Conservation (phyloP, 1,140 invertebrate genomes). For the Brachystomella parvula region DNA sequence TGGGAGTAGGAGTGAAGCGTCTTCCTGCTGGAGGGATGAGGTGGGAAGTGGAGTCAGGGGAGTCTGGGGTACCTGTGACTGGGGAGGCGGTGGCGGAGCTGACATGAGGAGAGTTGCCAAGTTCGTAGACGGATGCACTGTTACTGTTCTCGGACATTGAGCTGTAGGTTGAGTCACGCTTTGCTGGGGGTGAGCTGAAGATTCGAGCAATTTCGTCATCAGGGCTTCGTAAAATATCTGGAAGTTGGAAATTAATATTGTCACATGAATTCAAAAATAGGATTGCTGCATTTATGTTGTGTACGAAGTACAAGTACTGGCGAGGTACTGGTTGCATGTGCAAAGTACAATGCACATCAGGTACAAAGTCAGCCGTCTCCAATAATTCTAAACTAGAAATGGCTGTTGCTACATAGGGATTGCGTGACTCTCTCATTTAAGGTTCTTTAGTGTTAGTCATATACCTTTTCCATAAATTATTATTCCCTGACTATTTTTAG, state of each 20-base stretch:
- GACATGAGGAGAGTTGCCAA: conserved; percentile 19
- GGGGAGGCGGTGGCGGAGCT: conserved; percentile 21
- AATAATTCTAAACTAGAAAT: too few relatives aligned
- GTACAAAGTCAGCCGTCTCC: too few relatives aligned
- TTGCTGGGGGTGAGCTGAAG: conserved; percentile 24
- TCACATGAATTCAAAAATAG: too few relatives aligned
- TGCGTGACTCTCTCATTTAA: too few relatives aligned
- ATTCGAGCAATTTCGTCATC: conserved; percentile 36
- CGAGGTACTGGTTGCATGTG: too few relatives aligned
- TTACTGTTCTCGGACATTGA: conserved; percentile 35
- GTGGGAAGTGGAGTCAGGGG: conserved; percentile 27
- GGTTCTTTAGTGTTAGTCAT: too few relatives aligned
- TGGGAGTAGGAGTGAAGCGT: background rate
- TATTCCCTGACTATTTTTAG: too few relatives aligned
- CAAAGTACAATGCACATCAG: too few relatives aligned
- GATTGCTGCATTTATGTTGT: too few relatives aligned
- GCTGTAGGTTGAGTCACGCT: conserved; percentile 37
- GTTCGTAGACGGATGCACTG: conserved; percentile 25
- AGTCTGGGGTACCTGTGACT: conserved; percentile 27
- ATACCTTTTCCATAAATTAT: too few relatives aligned
- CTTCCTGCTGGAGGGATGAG: conserved; percentile 15
- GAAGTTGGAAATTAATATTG: background rate
- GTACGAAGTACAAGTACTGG: too few relatives aligned
- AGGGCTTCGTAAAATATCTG: conserved; percentile 33
- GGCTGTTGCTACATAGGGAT: too few relatives aligned